Evolutionary conservation across 2,888 invertebrate species (phyloP), one percentile per base, ranked within the genome.

Genomic region (Netelia inedita): DNA sequence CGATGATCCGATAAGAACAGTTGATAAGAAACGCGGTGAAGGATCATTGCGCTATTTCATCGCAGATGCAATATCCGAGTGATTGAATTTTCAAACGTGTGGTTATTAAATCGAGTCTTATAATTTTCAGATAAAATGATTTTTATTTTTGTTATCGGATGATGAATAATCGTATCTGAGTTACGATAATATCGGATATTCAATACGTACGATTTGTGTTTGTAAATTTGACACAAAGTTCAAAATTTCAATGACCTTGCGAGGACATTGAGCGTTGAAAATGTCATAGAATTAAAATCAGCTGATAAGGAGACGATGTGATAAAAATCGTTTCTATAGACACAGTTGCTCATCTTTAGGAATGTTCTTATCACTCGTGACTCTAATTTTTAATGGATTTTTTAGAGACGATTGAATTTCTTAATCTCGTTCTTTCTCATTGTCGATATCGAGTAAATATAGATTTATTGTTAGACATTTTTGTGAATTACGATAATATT

Each of bases 1-100:
- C 16, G 57, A 57, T 57, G 5, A 57, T 16, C 28, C 41, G n/a
- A 66, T 66, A 28, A 41, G 16, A 41, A 9, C 3, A 50, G 11
- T 16, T 35, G 73, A 83, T 79, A 55, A 46, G 55, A 28, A 10
- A 19, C 41, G 14, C 14, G 2, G 14, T 46, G 14, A 46, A 46
- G 11, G 46, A 46, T 10, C 1, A 14, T 46, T 46, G 1, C 14
- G 46, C 10, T 46, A 46, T 46, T 14, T 46, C 1, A 46, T 46
- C 46, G 14, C 14, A 46, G 14, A 8, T 2, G 11, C 14, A 1
- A 46, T 35, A 35, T 46, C 3, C 46, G 11, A 0, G 11, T 14
- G 14, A 46, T 46, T 46, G 14, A 10, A 46, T 46, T 46, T 46
- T 46, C 46, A 11, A 46, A 46, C 46, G 1, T 11, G 14, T 46